These are phyloP conservation scores for Leptonema lineaticorne DNA, from an alignment of 1,140 invertebrate species.

Conservation along the genomic window DNA sequence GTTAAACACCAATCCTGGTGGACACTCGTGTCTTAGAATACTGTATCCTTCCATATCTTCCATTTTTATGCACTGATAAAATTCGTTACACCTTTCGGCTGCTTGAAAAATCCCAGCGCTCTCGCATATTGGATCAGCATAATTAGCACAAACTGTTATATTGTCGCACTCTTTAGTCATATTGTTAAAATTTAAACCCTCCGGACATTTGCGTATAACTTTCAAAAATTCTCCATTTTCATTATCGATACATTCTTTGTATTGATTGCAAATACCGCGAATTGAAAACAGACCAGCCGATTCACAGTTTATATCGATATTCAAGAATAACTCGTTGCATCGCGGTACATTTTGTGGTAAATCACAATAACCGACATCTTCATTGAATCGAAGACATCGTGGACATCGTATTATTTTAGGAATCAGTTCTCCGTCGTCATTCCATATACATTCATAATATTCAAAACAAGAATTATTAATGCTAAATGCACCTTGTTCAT, in stretches of 20 bases:
- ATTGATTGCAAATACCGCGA: slow-evolving; percentile 19
- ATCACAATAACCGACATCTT: slow-evolving; percentile 30
- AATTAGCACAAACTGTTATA: neutral
- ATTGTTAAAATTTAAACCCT: slow-evolving; percentile 30
- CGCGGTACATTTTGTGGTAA: slow-evolving; percentile 30
- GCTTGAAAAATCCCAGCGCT: slow-evolving; percentile 16
- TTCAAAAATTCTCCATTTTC: slow-evolving; percentile 11
- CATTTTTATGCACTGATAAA: slow-evolving; percentile 18
- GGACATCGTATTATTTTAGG: slow-evolving; percentile 26
- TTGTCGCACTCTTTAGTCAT: slow-evolving; percentile 27
- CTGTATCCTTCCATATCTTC: neutral
- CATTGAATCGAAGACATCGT: slow-evolving; percentile 36
- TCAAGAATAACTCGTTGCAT: slow-evolving; percentile 12
- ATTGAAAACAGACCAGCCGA: slow-evolving; percentile 17
- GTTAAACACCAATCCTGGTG: slow-evolving; percentile 29
- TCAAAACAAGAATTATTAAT: slow-evolving; percentile 29
- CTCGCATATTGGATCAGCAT: slow-evolving; percentile 8
- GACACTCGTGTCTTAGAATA: slow-evolving; percentile 14
- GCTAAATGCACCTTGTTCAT: slow-evolving; percentile 22
- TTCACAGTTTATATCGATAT: slow-evolving; percentile 7
- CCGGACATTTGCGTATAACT: slow-evolving; percentile 20
- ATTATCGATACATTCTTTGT: slow-evolving; percentile 29
- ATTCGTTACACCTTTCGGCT: slow-evolving; percentile 27
- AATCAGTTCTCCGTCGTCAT: slow-evolving; percentile 25
- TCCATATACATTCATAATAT: slow-evolving; percentile 31